These are phyloP conservation scores for Ellobium chinense DNA, from an alignment of 2,888 invertebrate species.

Conservation along the genomic window DNA sequence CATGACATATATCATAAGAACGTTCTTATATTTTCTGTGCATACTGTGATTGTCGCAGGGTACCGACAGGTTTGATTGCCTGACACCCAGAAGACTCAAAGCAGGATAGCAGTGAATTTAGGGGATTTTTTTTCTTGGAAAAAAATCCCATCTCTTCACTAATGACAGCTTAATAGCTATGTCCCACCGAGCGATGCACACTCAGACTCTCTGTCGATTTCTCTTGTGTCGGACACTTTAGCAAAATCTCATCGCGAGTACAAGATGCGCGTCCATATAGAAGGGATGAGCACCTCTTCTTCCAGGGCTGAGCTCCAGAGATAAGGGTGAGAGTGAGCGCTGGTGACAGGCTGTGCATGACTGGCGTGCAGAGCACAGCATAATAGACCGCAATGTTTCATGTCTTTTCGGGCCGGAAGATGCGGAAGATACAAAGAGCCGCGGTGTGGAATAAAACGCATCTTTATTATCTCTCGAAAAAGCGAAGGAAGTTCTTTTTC, in stretches of 20 bases:
- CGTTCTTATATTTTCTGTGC: too few relatives aligned
- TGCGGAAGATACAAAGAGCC: constrained; percentile 11
- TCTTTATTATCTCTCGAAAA: constrained; percentile 11
- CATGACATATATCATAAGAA: too few relatives aligned
- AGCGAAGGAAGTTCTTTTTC: background rate
- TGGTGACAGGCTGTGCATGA: constrained; percentile 30
- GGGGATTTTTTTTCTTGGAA: too few relatives aligned
- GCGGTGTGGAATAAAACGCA: constrained; percentile 18
- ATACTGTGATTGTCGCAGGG: too few relatives aligned
- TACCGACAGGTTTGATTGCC: too few relatives aligned
- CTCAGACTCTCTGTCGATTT: background rate
- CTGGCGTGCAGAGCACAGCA: constrained; percentile 21
- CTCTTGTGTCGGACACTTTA: background rate
- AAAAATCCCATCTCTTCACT: background rate
- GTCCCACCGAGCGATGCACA: background rate
- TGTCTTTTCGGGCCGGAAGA: background rate
- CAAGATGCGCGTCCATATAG: background rate
- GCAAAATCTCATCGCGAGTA: background rate
- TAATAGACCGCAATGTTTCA: constrained; percentile 26
- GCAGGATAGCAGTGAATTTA: too few relatives aligned
- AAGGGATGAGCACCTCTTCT: background rate
- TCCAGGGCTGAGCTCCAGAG: background rate
- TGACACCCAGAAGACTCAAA: too few relatives aligned
- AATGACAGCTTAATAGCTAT: constrained; percentile 22
- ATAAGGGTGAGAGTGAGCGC: constrained; percentile 14